Conservation (phyloP, 2,888 invertebrate genomes). For the Scrobipalpa costella region DNA sequence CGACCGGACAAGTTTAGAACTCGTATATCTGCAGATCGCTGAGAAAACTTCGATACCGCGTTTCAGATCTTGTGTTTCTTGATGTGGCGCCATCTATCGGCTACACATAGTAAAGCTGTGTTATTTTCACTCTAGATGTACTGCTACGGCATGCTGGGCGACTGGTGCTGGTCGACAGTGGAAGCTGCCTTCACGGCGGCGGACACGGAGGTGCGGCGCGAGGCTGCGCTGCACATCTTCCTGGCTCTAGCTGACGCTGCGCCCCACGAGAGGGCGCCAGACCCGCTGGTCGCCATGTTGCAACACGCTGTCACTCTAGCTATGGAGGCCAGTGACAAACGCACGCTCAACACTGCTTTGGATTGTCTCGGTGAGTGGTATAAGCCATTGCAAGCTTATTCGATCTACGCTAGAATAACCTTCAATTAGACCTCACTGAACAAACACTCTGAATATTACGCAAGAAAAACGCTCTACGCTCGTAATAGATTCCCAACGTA, state of each 20-base stretch:
- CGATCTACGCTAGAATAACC: neutral
- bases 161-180: conserved; percentile 86
- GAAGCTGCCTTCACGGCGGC: conserved; percentile 84
- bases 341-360: conserved; percentile 85
- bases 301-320: conserved; percentile 53
- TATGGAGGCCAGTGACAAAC: conserved; percentile 65
- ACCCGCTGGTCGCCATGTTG: conserved; percentile 65
- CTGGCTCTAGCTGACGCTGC: conserved; percentile 77
- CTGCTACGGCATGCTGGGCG: conserved; percentile 90
- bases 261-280: conserved; percentile 64
- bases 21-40: no score
- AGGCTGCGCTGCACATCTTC: conserved; percentile 78
- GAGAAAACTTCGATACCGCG: no score
- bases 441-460: neutral
- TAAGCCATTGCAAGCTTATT: neutral
- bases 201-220: conserved; percentile 76
- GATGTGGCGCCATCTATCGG: no score
- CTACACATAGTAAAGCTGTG: no score
- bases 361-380: conserved; percentile 84
- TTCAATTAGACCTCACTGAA: neutral
- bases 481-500: no score
- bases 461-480: no score
- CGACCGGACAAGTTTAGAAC: no score
- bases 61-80: no score
- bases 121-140: conserved; percentile 83